Percentiles rank a stretch among this genome's conserved stretches.
Evolutionary conservation across 2,797 vertebrate species (phyloP).

Genomic region (Tiaroga cobitis): DNA sequence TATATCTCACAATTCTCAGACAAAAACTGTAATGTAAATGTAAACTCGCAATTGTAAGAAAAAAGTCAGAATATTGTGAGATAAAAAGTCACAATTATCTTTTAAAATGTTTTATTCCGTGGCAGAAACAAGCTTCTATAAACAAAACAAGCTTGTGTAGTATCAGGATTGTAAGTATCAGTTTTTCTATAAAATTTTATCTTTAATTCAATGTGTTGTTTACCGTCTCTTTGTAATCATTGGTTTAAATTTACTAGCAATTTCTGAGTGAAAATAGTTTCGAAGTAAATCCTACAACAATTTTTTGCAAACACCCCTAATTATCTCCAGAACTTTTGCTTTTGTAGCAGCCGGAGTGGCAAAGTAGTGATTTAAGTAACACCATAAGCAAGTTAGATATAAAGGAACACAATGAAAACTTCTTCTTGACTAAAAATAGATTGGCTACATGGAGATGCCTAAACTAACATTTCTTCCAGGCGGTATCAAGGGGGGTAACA

Average conservation of each 20-base stretch:
- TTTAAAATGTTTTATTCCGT: no score
- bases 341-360: not conserved
- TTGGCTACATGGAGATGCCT: slow-evolving; percentile 58
- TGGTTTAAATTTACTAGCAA: not conserved
- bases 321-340: not conserved
- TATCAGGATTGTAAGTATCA: not conserved
- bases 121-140: no score
- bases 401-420: slow-evolving; percentile 1
- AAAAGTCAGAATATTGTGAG: no score
- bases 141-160: not conserved
- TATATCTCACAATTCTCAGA: no score
- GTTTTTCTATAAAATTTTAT: no score
- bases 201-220: not conserved
- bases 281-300: not conserved
- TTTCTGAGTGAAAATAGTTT: not conserved
- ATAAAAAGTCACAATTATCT: no score
- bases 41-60: no score
- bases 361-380: not conserved
- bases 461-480: slow-evolving; percentile 54
- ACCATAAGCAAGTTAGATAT: not conserved
- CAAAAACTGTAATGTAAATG: no score
- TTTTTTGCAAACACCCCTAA: not conserved
- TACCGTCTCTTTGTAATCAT: not conserved
- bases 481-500: slow-evolving; percentile 69
- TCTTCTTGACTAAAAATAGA: slow-evolving; percentile 47